Evolutionary conservation across 2,888 invertebrate genomes (phyloP), one percentile per base, ranked within the genome.

Genomic region (Drosophila leonis): DNA sequence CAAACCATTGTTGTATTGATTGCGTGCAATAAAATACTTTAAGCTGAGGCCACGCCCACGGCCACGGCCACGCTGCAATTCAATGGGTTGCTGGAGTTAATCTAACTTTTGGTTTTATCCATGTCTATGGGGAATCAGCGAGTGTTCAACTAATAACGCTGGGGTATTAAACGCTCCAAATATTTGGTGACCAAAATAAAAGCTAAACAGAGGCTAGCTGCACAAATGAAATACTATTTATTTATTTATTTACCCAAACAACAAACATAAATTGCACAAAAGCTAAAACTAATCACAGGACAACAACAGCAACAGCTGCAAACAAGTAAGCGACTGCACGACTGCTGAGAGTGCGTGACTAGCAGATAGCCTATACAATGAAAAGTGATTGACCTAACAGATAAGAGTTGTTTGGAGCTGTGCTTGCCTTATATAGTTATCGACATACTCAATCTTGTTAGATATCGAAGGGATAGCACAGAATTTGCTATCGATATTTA

Each of bases 261-360:
- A 29, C 72, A 57, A 63, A 64, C 48, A 64, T 41, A 60, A 73
- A 63, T 63, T 69, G 65, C 57, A 60, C 59, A 73, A 41, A 67
- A 65, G 72, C 59, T 56, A 72, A 77, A 77, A 77, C 79, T 77
- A 77, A 77, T 77, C 77, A 74, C 66, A 57, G 57, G 18, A 59
- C 48, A 44, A 61, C 52, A 37, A 37, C 41, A 39, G 33, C 15
- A 57, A 44, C 13, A 42, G 35, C 46, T 57, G 57, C 44, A 15
- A 31, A 31, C 55, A 56, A 42, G 9, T 15, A 15, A 20, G 20
- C 18, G 54, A 13, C n/a, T 29, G 33, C 7, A 9, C 7, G 54
- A 18, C 7, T 8, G 8, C 4, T 9, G 20, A 1, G 9, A 3
- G 15, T 20, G 20, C 8, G 0, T 20, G 56, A 56, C 56, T 41